Percentiles rank a stretch among this genome's conserved stretches.
Evolutionary conservation across 2,888 invertebrate genomes (phyloP).

Genomic region (Sericinus montela): DNA sequence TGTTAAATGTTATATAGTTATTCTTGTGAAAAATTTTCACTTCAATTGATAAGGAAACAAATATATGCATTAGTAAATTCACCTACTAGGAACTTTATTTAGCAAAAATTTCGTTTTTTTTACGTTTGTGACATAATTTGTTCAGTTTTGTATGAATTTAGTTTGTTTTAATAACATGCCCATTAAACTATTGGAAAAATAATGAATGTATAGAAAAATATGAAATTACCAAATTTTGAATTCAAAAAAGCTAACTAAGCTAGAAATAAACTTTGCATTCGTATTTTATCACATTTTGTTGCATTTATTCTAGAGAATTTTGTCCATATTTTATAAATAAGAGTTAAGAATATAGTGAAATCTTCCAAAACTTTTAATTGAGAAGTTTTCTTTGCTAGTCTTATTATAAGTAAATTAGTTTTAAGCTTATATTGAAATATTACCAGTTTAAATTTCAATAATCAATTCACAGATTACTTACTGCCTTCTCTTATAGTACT

Average conservation of each 20-base stretch:
- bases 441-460: constrained; percentile 19
- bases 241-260: no score
- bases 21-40: background rate
- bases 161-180: no score
- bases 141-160: no score
- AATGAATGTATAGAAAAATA: no score
- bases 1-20: constrained; percentile 15
- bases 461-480: constrained; percentile 12
- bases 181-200: background rate
- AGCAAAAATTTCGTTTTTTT: no score
- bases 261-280: background rate
- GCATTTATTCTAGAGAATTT: constrained; percentile 44
- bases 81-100: no score
- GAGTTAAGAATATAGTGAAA: constrained; percentile 11
- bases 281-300: constrained; percentile 38
- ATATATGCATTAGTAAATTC: no score
- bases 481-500: constrained; percentile 21
- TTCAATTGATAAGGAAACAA: no score
- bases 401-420: constrained; percentile 36
- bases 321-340: constrained; percentile 9
- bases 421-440: constrained; percentile 21
- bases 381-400: constrained; percentile 36
- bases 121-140: background rate
- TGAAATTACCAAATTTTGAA: no score
- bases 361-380: constrained; percentile 9